Percentiles rank a stretch among this genome's conserved stretches.
phyloP scores from a whole-genome alignment of 2,888 invertebrate genomes.

The Flexamia atlantica region DNA sequence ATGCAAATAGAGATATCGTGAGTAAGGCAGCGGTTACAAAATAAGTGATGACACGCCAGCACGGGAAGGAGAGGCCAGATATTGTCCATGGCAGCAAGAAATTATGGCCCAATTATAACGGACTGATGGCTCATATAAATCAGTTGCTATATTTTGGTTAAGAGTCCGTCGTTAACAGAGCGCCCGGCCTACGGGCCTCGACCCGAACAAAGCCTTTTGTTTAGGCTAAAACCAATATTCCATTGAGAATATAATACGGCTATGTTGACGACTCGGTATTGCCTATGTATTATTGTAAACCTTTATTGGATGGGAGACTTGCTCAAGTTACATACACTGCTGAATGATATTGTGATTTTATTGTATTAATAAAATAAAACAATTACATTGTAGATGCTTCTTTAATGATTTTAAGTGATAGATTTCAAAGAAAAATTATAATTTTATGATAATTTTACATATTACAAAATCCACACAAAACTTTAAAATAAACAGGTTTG shows the following conservation, averaged over 20 bases:
- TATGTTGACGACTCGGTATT: neutral
- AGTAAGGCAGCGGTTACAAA: neutral
- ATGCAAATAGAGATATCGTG: too few species aligned
- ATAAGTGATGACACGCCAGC: neutral
- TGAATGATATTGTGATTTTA: too few species aligned
- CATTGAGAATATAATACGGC: neutral
- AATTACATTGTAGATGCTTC: too few species aligned
- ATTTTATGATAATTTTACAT: too few species aligned
- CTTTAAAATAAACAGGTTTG: too few species aligned
- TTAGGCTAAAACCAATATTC: neutral
- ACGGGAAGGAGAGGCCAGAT: neutral
- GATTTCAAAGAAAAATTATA: too few species aligned
- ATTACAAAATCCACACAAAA: too few species aligned
- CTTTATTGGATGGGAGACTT: neutral
- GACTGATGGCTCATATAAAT: conserved; percentile 39
- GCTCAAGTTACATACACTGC: neutral
- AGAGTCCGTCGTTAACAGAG: conserved; percentile 9
- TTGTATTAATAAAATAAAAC: too few species aligned
- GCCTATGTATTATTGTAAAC: neutral
- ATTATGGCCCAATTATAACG: conserved; percentile 21
- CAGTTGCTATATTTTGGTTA: conserved; percentile 35
- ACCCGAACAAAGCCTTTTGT: neutral
- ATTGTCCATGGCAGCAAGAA: conserved; percentile 19
- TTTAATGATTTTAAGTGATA: too few species aligned
- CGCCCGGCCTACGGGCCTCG: neutral